Evolutionary conservation across 2,888 invertebrate genomes (phyloP).

Genomic region (Cheilosia scutellata): DNA sequence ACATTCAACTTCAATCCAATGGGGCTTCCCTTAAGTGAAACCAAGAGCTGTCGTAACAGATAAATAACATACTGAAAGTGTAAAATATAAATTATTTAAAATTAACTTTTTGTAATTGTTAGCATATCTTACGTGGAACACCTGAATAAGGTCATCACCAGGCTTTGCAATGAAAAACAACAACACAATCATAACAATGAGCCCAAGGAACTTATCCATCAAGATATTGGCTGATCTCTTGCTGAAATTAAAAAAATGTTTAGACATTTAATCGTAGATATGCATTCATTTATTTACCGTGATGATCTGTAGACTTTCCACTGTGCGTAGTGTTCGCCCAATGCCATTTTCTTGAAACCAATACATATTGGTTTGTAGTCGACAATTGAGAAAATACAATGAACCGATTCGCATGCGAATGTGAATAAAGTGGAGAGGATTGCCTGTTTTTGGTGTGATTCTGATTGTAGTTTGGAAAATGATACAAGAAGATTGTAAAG

Average conservation of each 20-base stretch:
- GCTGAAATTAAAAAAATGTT: conserved; percentile 61
- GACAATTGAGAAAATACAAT: conserved; percentile 68
- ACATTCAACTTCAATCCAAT: conserved; percentile 83
- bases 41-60: conserved; percentile 80
- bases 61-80: conserved; percentile 79
- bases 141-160: conserved; percentile 81
- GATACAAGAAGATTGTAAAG: conserved; percentile 78
- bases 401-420: conserved; percentile 67
- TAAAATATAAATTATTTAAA: background rate
- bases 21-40: conserved; percentile 83
- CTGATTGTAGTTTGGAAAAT: conserved; percentile 23
- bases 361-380: conserved; percentile 71
- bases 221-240: conserved; percentile 79
- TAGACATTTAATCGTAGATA: background rate
- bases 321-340: conserved; percentile 80
- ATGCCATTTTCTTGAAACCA: conserved; percentile 78
- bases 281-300: conserved; percentile 77
- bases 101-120: background rate
- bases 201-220: conserved; percentile 79
- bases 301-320: conserved; percentile 79
- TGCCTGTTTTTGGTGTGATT: conserved; percentile 32
- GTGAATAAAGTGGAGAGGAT: conserved; percentile 43
- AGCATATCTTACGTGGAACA: conserved; percentile 80
- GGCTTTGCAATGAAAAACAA: conserved; percentile 80
- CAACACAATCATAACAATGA: conserved; percentile 79